Percentiles rank a stretch among this genome's conserved stretches.
These are phyloP conservation scores for Coilia nasus DNA, from an alignment of 2,797 vertebrate genomes.

Conservation along the genomic window DNA sequence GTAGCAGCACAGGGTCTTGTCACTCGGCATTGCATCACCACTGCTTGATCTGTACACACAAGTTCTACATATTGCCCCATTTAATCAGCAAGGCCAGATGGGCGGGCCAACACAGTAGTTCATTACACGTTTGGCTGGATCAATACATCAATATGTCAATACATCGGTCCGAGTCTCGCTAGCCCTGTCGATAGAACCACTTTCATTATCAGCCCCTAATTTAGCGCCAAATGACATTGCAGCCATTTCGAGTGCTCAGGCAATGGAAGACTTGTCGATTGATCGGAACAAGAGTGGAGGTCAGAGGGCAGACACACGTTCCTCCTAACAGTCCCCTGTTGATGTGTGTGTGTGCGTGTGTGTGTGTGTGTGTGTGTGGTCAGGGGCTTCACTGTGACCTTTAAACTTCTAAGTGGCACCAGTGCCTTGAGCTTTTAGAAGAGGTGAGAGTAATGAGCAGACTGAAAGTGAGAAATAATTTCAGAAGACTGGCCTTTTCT, in stretches of 20 bases:
- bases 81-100: neutral
- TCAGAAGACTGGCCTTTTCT: no score
- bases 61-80: neutral
- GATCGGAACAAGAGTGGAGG: neutral
- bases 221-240: neutral
- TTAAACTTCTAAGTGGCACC: neutral
- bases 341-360: neutral
- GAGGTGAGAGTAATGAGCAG: neutral
- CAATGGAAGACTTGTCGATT: neutral
- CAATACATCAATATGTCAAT: slow-evolving; percentile 4
- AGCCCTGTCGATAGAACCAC: neutral
- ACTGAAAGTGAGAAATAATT: no score
- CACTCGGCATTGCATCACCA: neutral
- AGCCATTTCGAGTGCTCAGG: neutral
- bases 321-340: neutral
- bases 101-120: neutral
- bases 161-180: neutral
- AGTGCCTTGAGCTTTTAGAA: neutral
- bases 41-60: neutral
- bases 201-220: neutral
- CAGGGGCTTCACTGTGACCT: neutral
- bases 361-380: neutral
- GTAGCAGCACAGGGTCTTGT: neutral
- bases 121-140: neutral
- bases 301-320: neutral